phyloP scores from a whole-genome alignment of 1,140 invertebrate species.

The Ectropis grisescens region DNA sequence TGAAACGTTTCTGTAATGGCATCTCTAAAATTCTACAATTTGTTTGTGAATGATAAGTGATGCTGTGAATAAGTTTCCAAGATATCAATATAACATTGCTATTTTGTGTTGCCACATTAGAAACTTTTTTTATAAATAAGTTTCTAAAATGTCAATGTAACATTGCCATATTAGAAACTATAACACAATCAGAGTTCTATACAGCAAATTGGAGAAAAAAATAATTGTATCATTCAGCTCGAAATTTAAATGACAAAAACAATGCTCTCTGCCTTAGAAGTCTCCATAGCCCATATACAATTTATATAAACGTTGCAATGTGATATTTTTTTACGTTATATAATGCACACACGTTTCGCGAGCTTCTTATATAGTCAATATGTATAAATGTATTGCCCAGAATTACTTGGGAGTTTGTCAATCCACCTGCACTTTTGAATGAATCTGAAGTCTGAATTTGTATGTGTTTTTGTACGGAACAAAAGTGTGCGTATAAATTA shows the following conservation, averaged over 20 bases:
- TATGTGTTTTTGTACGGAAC: slow-evolving; percentile 1
- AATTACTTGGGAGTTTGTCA: slow-evolving; percentile 43
- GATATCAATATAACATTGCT: not conserved
- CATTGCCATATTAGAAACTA: slow-evolving; percentile 1
- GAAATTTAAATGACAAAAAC: too few relatives aligned
- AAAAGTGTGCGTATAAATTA: too few relatives aligned
- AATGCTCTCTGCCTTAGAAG: slow-evolving; percentile 25
- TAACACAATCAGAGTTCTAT: not conserved
- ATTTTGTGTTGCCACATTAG: slow-evolving; percentile 5
- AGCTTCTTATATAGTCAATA: slow-evolving; percentile 24
- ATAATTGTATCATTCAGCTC: too few relatives aligned
- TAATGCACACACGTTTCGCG: slow-evolving; percentile 27
- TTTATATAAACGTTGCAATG: slow-evolving; percentile 53
- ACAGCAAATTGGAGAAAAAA: too few relatives aligned
- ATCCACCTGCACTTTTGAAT: slow-evolving; percentile 42
- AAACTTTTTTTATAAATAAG: slow-evolving; percentile 6
- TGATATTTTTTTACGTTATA: slow-evolving; percentile 52
- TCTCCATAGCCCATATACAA: slow-evolving; percentile 57
- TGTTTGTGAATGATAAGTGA: too few relatives aligned
- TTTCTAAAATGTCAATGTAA: not conserved
- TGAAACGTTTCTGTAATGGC: too few relatives aligned
- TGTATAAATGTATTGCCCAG: not conserved
- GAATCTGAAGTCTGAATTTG: slow-evolving; percentile 29
- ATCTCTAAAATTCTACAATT: too few relatives aligned
- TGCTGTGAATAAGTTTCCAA: not conserved